Percentiles rank a stretch among this genome's conserved stretches.
These are phyloP conservation scores for Brachionus asplanchnoidis DNA, from an alignment of 1,140 invertebrate genomes.

Conservation along the genomic window DNA sequence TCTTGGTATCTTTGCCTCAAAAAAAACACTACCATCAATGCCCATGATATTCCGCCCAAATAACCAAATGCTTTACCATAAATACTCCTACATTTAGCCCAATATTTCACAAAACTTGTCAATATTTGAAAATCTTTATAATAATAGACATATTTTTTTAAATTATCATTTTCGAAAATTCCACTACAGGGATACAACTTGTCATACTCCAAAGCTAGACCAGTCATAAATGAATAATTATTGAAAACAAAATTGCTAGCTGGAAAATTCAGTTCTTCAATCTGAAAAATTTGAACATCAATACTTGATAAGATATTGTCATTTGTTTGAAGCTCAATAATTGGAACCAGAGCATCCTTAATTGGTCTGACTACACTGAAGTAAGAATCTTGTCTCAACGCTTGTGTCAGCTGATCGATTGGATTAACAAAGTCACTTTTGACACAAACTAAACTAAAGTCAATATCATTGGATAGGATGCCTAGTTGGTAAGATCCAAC, in stretches of 20 bases:
- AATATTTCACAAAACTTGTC: slow-evolving; percentile 3
- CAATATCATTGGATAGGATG: neutral
- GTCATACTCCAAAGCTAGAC: neutral
- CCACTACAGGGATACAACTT: neutral
- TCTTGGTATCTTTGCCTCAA: neutral
- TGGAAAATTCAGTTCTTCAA: neutral
- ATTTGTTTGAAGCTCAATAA: slow-evolving; percentile 3
- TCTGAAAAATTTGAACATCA: slow-evolving; percentile 25
- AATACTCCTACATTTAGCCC: neutral
- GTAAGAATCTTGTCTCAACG: neutral
- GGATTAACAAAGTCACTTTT: neutral
- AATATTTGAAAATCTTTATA: slow-evolving; percentile 40
- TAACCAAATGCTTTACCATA: slow-evolving; percentile 30
- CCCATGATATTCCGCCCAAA: slow-evolving; percentile 35
- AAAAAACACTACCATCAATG: slow-evolving; percentile 7
- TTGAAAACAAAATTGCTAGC: neutral
- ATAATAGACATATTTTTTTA: slow-evolving; percentile 19
- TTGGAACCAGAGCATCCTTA: slow-evolving; percentile 21
- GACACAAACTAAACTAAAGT: neutral
- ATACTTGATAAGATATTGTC: neutral
- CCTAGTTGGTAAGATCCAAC: slow-evolving; percentile 14
- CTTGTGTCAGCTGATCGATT: neutral
- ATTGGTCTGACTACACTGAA: neutral
- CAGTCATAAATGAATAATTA: neutral
- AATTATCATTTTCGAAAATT: slow-evolving; percentile 34